Evolutionary conservation across 92 coral and sea anemone species (phyloP), one percentile per base, ranked within the genome.

Genomic region (Umimayanthus chanpuru): DNA sequence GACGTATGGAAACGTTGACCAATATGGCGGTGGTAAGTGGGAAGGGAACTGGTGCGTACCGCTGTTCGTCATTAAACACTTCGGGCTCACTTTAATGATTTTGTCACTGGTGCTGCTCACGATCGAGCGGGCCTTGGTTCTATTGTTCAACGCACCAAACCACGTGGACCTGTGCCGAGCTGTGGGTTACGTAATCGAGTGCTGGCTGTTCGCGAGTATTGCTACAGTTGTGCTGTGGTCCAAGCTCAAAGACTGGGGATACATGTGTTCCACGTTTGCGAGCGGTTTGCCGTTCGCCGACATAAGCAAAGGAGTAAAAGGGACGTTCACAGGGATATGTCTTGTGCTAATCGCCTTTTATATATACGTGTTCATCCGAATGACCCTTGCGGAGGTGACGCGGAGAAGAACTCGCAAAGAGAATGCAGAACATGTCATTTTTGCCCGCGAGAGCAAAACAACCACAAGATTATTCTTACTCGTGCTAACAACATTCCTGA

Each of bases 101-200:
- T 88, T 92, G 9, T 95, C 98, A 7, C 90, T 95, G 16, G 82
- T 76, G 40, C 92, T 95, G 10, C 89, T 95, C 47, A 65, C 98
- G 0, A 81, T 92, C 29, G 98, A 95, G 74, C 87, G 98, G 80
- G 86, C 94, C 58, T 70, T 95, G 38, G 93, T 92, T 41, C 68
- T 92, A 56, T 81, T 95, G 25, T 75, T 93, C 39, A 91, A 92
- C 85, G 85, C 93, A 1, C 88, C 96, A 9, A 94, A 84, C 28
- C 96, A 92, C 73, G 88, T 95, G 78, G 98, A 92, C 85, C 50
- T 94, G 8, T 95, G 98, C 77, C 93, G 96, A 70, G 96, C 98
- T 8, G 88, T 93, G 40, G 96, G 98, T 55, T 95, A 95, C 21
- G 94, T 95, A 23, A 85, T 93, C 36, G 98, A 95, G 91, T 93